Percentiles rank a stretch among this genome's conserved stretches.
Evolutionary conservation across 2,113 vertebrate species (phyloP).

Genomic region (Myrmecobius fasciatus): DNA sequence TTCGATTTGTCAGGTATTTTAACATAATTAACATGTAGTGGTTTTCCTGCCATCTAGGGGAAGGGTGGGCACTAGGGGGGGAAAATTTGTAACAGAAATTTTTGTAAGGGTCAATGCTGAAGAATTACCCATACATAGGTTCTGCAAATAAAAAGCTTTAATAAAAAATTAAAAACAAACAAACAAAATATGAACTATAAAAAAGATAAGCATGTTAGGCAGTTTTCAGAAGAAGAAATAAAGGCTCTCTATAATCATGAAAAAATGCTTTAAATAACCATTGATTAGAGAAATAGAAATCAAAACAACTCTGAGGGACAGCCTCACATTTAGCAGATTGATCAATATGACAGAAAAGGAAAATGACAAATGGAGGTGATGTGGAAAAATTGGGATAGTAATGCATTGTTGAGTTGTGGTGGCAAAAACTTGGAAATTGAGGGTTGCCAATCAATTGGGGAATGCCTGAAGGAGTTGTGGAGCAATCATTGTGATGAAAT

Average conservation of each 20-base stretch:
- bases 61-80: too few relatives aligned
- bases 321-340: not conserved
- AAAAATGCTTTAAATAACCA: not conserved
- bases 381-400: not conserved
- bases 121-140: too few relatives aligned
- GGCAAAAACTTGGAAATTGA: not conserved
- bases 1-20: too few relatives aligned
- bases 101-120: too few relatives aligned
- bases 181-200: too few relatives aligned
- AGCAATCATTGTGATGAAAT: not conserved
- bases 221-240: constrained; percentile 1
- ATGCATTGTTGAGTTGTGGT: not conserved
- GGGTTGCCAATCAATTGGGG: not conserved
- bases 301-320: not conserved
- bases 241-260: not conserved
- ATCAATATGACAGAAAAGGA: not conserved
- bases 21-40: too few relatives aligned
- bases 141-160: too few relatives aligned
- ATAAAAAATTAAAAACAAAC: too few relatives aligned
- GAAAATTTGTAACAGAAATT: too few relatives aligned
- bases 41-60: too few relatives aligned
- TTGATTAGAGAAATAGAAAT: too few relatives aligned
- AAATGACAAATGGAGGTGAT: not conserved
- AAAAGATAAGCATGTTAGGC: constrained; percentile 43
- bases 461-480: not conserved